Base-by-base conservation (phyloP, 2,113 vertebrate genomes). In the Cyprinus carpio region DNA sequence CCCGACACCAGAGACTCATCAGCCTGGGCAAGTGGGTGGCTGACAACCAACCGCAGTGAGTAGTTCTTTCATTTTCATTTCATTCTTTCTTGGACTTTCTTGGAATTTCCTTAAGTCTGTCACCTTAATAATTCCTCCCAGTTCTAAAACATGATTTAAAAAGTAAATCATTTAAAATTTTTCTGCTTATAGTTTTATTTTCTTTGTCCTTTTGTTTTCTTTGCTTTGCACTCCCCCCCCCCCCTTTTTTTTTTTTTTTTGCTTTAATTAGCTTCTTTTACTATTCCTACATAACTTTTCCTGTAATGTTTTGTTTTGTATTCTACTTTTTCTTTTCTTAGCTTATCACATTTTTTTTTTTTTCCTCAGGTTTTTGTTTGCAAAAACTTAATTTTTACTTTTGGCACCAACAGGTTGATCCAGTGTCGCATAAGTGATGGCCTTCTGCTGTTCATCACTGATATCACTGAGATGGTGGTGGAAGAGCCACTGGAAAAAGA, bases 11-110 rank as follows among this genome's bases (percentile, higher is more conserved):
- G 89, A 95, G 98, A 11, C 95, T 99, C 84, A 92, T 97, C 87
- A 94, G 93, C 83, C 89, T 97, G 87, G 98, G 97, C 40, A 98
- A 97, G 82, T 99, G 98, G 98, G 96, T 99, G 6, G 96, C 97
- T 15, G 98, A 99, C 89, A 98, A 95, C 89, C 96, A 99, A 91
- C 96, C 97, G 0, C 93, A 95, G 98, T 99, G 83, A 92, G 92
- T 16, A 11, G 16, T 13, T 75, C 4, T 46, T 79, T 81, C 12
- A 31, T 18, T 29, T 78, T 75, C 2, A 49, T 16, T 65, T 51
- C 13, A 0, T 78, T 25, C 31, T 58, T 8, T 27, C 15, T 78
- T 37, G 0, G 13, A 56, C 20, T 54, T 37, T 65, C 2, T 31
- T 72, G 40, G 71, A 46, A 23, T 74, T 74, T 46, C 31, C 67